Conservation (phyloP, 1,140 invertebrate species). For the Scylla paramamosain region DNA sequence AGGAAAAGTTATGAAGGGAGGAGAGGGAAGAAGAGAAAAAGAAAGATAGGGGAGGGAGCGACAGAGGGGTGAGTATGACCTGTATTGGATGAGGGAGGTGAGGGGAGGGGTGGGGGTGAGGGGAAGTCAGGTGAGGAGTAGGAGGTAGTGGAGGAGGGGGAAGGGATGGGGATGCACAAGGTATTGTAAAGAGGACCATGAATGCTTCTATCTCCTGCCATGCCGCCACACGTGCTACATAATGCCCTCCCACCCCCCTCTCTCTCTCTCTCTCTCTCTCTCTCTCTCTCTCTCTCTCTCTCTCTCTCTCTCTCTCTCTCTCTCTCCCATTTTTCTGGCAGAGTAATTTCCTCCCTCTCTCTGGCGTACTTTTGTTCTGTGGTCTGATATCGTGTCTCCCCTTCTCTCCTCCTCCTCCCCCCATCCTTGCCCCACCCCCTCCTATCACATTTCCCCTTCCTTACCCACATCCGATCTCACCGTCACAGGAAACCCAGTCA, state of each 20-base stretch:
- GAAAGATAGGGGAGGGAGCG: background rate
- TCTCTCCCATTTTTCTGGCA: background rate
- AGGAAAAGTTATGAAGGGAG: background rate
- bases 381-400: background rate
- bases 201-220: background rate
- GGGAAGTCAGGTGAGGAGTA: background rate
- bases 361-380: background rate
- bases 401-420: background rate
- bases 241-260: background rate
- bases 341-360: background rate
- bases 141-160: background rate
- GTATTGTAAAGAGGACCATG: background rate
- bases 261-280: slow-evolving; percentile 44
- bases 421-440: background rate
- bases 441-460: slow-evolving; percentile 20
- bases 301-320: slow-evolving; percentile 54
- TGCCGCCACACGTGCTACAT: background rate
- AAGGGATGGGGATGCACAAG: background rate
- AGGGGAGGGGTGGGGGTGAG: background rate
- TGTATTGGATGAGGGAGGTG: background rate
- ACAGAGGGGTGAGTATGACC: background rate
- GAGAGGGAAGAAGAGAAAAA: background rate
- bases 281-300: slow-evolving; percentile 40
- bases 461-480: slow-evolving; percentile 26
- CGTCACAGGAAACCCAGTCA: background rate